A percentile compares a stretch with the other conserved stretches of the same genome.
phyloP scores from a whole-genome alignment of 2,888 invertebrate species.

The Epinotia bilunana region DNA sequence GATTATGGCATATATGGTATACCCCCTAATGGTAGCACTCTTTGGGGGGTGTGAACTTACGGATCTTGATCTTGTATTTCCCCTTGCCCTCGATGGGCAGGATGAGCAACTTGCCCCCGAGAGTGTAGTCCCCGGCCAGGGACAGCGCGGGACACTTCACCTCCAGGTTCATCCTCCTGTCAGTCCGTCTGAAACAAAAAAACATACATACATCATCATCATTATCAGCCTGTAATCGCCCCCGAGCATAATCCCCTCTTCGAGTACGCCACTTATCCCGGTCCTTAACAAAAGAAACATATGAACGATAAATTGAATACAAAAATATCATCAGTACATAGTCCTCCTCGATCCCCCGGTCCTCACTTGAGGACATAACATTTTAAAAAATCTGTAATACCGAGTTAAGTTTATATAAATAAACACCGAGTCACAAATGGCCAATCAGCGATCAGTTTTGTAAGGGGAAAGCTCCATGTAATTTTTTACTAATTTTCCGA shows the following conservation, averaged over 20 bases:
- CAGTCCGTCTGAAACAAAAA: conserved; percentile 56
- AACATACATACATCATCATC: background rate
- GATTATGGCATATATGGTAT: no score
- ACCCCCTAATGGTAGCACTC: no score
- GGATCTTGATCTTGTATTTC: conserved; percentile 70
- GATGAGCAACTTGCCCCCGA: conserved; percentile 69
- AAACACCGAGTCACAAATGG: no score
- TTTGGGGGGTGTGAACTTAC: conserved; percentile 56
- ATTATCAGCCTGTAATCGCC: background rate
- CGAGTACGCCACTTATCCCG: background rate
- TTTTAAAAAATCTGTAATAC: no score
- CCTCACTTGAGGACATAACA: no score
- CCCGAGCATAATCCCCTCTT: background rate
- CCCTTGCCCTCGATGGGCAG: conserved; percentile 71
- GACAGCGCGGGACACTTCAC: conserved; percentile 66
- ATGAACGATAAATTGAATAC: no score
- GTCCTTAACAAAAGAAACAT: background rate
- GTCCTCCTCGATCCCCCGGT: no score
- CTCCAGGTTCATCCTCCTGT: conserved; percentile 56
- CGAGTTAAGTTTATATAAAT: no score
- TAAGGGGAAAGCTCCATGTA: no score
- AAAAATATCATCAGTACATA: no score
- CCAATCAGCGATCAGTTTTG: no score
- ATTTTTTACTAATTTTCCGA: no score
- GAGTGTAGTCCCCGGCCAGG: conserved; percentile 69